phyloP scores from a whole-genome alignment of 2,113 vertebrate genomes.

The Chaetorhynchus papuensis region DNA sequence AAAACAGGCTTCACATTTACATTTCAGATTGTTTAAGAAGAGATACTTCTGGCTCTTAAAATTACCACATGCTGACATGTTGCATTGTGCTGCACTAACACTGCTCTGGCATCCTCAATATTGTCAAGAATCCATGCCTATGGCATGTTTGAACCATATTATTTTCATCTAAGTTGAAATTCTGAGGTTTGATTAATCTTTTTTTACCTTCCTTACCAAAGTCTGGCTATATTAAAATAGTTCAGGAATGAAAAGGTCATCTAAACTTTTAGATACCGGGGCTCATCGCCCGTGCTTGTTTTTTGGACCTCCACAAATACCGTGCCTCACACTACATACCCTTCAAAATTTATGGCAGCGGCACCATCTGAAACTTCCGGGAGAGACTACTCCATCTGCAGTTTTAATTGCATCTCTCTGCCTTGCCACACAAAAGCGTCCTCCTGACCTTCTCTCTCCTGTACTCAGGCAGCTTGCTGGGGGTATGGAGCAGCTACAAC shows the following conservation, averaged over 20 bases:
- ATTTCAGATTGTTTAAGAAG: conserved; percentile 25
- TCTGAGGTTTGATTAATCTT: not conserved
- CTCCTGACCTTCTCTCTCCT: not conserved
- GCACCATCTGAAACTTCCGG: not conserved
- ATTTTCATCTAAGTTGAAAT: conserved; percentile 8
- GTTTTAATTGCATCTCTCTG: not conserved
- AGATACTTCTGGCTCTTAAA: conserved; percentile 26
- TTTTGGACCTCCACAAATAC: not conserved
- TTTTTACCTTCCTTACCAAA: not conserved
- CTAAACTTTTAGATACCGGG: not conserved
- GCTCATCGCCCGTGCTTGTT: accelerated
- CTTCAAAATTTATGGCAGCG: not conserved
- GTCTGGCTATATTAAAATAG: not conserved
- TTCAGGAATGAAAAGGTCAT: not conserved
- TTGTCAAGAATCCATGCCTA: not conserved
- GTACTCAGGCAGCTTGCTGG: not conserved
- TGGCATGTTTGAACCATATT: not conserved
- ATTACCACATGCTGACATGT: not conserved
- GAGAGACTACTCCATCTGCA: not conserved
- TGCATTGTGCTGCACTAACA: not conserved
- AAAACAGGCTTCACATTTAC: not conserved
- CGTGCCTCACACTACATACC: accelerated
- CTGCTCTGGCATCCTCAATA: not conserved
- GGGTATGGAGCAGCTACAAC: not conserved
- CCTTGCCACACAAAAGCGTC: accelerated